phyloP scores from a whole-genome alignment of 2,888 invertebrate species.

The Oxystoma pomonae region DNA sequence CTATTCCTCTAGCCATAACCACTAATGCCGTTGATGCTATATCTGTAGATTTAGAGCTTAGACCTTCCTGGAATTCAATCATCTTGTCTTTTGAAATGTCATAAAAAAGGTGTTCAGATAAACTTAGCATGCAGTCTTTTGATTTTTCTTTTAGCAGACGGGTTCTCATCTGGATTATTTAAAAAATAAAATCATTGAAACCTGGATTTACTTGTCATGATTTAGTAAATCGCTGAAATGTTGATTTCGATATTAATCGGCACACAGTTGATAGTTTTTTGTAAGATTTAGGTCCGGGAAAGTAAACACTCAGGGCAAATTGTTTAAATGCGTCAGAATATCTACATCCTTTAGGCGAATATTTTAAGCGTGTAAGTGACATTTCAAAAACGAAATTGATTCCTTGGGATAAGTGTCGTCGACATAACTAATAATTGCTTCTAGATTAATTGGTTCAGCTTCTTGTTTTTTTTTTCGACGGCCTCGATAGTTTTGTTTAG shows the following conservation, averaged over 20 bases:
- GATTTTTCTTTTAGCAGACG: constrained; percentile 14
- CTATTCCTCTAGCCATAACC: constrained; percentile 12
- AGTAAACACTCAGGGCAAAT: constrained; percentile 23
- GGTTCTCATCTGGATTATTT: constrained; percentile 11
- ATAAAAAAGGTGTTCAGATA: constrained; percentile 26
- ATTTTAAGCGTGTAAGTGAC: background rate
- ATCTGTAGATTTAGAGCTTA: background rate
- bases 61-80: constrained; percentile 5
- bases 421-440: background rate
- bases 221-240: constrained; percentile 20
- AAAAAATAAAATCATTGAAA: constrained; percentile 21
- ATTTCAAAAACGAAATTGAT: background rate
- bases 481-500: background rate
- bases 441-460: background rate
- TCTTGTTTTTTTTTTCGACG: background rate
- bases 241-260: constrained; percentile 21
- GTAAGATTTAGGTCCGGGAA: constrained; percentile 26
- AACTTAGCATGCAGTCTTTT: constrained; percentile 22
- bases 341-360: constrained; percentile 16
- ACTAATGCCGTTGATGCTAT: constrained; percentile 11
- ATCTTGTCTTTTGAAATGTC: constrained; percentile 15
- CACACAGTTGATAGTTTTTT: constrained; percentile 18
- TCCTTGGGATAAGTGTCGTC: constrained; percentile 1
- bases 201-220: constrained; percentile 20
- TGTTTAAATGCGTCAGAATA: constrained; percentile 24